Base-by-base conservation (phyloP, 2,888 invertebrate genomes). In the Epinotia brunnichana region DNA sequence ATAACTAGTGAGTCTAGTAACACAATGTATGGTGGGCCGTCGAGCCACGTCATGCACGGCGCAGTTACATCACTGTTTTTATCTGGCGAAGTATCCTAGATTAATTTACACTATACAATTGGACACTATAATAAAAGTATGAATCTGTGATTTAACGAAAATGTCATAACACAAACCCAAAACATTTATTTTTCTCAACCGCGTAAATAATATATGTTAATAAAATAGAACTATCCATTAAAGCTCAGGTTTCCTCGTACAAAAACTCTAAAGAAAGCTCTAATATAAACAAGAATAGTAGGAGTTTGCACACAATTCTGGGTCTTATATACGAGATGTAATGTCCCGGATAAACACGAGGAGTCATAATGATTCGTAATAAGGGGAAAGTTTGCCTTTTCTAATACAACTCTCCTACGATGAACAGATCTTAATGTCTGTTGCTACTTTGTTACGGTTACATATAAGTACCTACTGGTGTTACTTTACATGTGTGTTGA, bases 331-430 rank as follows among this genome's bases (percentile, higher is more conserved):
- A 70, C 61, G 44, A 63, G 21, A 66, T 67, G 57, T 70, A 76
- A 76, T 74, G 74, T 72, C 44, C 67, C 41, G 71, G 74, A 61
- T 66, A 72, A 70, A 68, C 62, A 60, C 29, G 71, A 24, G 63
- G 70, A 68, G 68, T 64, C 67, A 67, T 73, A 73, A 76, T 76
- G 73, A 75, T 76, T 73, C 75, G 75, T 74, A 74, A 73, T 72
- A 74, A 70, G 63, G 61, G 69, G 39, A 64, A 66, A 69, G 61
- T 73, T 73, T 63, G 69, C 73, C 67, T 74, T 74, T 70, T 68
- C 70, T 74, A 70, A 70, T 68, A 70, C 62, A 74, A 70, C 70
- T 70, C 44, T 53, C 59, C 57, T 44, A 39, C 62, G 24, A 44
- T 44, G 63, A 61, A n/a, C 64, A 60, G 57, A 64, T 70, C 66